Base-by-base conservation (phyloP, 2,888 invertebrate genomes). In the Lamproptera curius region DNA sequence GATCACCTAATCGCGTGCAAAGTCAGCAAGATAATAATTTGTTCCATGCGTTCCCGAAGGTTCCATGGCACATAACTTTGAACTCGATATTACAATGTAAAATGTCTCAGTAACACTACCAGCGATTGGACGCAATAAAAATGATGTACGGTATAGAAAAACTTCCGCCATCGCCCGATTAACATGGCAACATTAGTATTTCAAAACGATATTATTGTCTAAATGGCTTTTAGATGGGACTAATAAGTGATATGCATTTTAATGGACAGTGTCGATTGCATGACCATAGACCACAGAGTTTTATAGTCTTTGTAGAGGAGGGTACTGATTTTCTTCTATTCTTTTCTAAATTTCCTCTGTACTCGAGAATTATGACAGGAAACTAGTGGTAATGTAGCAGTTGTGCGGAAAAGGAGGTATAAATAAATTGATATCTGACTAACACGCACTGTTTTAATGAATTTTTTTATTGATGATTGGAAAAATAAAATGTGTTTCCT, bases 201-300 rank as follows among this genome's bases (percentile, higher is more conserved):
- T 42, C 34, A 23, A 16, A 35, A 23, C 38, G 14, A n/a, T 16
- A 23, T 45, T 34, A 39, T 45, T 39, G 39, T 16, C 17, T 45
- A 3, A 45, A 45, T 45, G 23, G 39, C 45, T 45, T 45, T 45
- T 45, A 45, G 39, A 45, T 45, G 23, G 11, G 34, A 45, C 1
- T 34, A 23, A 39, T 39, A 34, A 39, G 45, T 34, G 45, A 23
- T 20, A 33, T 45, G 45, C 45, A 45, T 45, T 31, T 23, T 39
- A 45, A 45, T 39, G 39, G 45, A 45, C 45, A 34, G 34, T 34
- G 45, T 45, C 45, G 33, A 39, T 39, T 45, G 45, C 39, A 45
- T 34, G 39, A 34, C n/a, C n/a, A n/a, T n/a, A n/a, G 33, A 31
- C n/a, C 28, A 8, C n/a, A 28, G 9, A 45, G 28, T 38, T n/a